phyloP scores from a whole-genome alignment of 1,140 invertebrate species.

The Sesamia nonagrioides region DNA sequence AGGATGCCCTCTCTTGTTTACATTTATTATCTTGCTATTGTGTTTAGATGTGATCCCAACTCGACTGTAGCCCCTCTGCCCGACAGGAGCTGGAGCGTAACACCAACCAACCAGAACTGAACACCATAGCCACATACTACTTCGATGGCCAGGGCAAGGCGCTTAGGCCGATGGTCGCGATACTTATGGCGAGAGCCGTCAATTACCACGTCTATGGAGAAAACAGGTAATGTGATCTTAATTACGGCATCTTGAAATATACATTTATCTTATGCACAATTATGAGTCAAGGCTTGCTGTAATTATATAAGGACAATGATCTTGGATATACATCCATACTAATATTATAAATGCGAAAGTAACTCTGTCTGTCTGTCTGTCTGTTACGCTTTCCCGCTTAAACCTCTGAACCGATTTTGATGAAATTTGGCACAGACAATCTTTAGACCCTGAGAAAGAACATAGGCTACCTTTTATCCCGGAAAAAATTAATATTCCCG shows the following conservation, averaged over 20 bases:
- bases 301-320: neutral
- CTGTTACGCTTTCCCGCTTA: too few relatives aligned
- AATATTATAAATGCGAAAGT: too few relatives aligned
- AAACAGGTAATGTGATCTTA: conserved; percentile 90
- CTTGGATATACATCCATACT: neutral
- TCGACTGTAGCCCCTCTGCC: conserved; percentile 74
- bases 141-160: conserved; percentile 99
- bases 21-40: neutral
- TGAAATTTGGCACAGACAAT: too few relatives aligned
- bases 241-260: neutral
- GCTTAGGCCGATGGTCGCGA: conserved; percentile 96
- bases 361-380: too few relatives aligned
- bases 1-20: neutral
- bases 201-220: conserved; percentile 96
- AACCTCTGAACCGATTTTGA: too few relatives aligned
- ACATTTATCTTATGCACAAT: neutral
- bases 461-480: too few relatives aligned
- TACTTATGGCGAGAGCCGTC: conserved; percentile 96
- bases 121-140: conserved; percentile 97
- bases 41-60: conserved; percentile 63
- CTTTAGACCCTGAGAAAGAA: too few relatives aligned
- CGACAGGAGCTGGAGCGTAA: conserved; percentile 92
- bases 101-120: conserved; percentile 93
- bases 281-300: neutral
- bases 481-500: too few relatives aligned